Percentiles rank a stretch among this genome's conserved stretches.
phyloP scores from a whole-genome alignment of 2,113 vertebrate genomes.

The Bombycilla garrulus region DNA sequence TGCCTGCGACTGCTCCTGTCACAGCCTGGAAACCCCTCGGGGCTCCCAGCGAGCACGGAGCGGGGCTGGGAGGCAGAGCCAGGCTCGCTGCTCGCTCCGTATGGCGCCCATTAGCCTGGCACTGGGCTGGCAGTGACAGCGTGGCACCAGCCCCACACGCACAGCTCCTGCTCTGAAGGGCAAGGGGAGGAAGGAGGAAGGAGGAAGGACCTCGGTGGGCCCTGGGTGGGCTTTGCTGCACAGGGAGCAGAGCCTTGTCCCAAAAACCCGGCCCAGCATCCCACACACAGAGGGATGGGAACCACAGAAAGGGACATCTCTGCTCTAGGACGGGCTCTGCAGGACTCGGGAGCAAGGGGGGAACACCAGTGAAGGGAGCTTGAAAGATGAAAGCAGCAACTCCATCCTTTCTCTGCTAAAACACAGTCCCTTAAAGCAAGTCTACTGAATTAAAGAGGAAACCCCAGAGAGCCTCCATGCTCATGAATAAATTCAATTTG shows the following conservation, averaged over 20 bases:
- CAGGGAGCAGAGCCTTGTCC: rapidly evolving
- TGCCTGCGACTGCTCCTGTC: slow-evolving; percentile 23
- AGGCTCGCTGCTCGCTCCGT: neutral
- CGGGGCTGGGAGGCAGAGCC: neutral
- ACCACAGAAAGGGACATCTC: rapidly evolving
- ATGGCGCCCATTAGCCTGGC: neutral
- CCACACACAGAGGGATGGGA: neutral
- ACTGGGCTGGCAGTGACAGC: neutral
- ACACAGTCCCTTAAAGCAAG: slow-evolving; percentile 32
- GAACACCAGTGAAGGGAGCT: neutral
- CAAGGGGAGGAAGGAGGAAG: neutral
- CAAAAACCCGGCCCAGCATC: rapidly evolving
- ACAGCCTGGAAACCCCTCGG: neutral
- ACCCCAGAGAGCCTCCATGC: slow-evolving; percentile 30
- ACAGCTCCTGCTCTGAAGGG: neutral
- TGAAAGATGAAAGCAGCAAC: neutral
- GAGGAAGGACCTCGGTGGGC: neutral
- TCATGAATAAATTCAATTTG: slow-evolving; percentile 57
- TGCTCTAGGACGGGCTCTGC: neutral
- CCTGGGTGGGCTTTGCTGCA: neutral
- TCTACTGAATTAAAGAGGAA: slow-evolving; percentile 54
- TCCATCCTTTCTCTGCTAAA: neutral
- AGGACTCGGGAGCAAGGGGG: neutral
- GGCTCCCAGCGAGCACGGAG: neutral
- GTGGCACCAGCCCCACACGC: rapidly evolving